Base-by-base conservation (phyloP, 1,140 invertebrate genomes). In the Aphelenchoides avenae region DNA sequence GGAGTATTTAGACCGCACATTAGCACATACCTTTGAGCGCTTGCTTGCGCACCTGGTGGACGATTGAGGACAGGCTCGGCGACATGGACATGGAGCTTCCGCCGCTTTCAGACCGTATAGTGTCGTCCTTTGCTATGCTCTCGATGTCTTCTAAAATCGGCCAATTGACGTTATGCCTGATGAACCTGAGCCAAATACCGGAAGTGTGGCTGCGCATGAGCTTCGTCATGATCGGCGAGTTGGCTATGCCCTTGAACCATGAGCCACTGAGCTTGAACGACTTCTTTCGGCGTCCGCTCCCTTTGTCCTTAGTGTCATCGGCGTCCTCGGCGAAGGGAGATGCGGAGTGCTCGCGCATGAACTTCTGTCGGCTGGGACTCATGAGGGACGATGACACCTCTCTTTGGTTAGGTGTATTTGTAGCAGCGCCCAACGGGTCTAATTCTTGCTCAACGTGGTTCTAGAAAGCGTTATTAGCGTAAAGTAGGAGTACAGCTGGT, bases 281-380 rank as follows among this genome's bases (percentile, higher is more conserved):
- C 6, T 59, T 34, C 31, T 63, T 65, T 18, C 50, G 39, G 7
- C 40, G 46, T 37, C 31, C 22, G 29, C 42, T 36, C 2, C 52
- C 31, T 18, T 3, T 43, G 15, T 37, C 29, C 30, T 61, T 71
- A 11, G 41, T 51, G 3, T 40, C 33, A n/a, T 37, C 46, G 2
- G 52, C 37, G 31, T 71, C 70, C 22, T 40, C 64, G 9, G 70
- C 46, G 43, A 57, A 57, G 18, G 71, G 71, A 7, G 37, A 43
- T 9, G 46, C 50, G 9, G 62, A 60, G 58, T 73, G 70, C 11
- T 73, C 62, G 7, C 52, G 36, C 24, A 72, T 54, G 40, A 71
- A 73, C 33, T 68, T 67, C 29, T 70, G 54, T 31, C 71, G 40
- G 29, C 68, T 72, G 9, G 71, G 70, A 44, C 68, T 75, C 61